Percentiles rank a stretch among this genome's conserved stretches.
phyloP scores from a whole-genome alignment of 1,140 invertebrate species.

The Tribolium castaneum region DNA sequence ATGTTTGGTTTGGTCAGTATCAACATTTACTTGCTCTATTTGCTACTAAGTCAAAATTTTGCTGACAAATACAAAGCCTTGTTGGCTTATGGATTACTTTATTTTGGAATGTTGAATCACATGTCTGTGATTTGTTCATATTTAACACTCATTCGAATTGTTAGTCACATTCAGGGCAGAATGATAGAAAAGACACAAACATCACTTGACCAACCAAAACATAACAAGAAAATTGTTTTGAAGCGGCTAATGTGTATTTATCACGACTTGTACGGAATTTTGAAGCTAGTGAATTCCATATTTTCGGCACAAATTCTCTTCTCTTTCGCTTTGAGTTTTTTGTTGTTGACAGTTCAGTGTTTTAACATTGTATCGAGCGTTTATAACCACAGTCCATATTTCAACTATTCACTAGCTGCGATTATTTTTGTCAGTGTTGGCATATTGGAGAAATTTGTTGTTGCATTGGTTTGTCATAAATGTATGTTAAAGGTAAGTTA shows the following conservation, averaged over 20 bases:
- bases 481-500: neutral
- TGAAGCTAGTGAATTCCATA: neutral
- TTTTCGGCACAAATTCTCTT: slow-evolving; percentile 10
- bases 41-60: neutral
- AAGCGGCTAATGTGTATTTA: neutral
- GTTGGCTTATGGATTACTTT: neutral
- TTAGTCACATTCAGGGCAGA: neutral
- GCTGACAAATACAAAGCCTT: neutral
- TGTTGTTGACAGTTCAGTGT: neutral
- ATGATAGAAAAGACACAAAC: neutral
- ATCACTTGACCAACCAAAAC: neutral
- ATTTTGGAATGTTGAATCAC: slow-evolving; percentile 1
- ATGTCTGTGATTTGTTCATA: neutral
- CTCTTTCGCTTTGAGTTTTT: neutral
- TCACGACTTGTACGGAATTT: neutral
- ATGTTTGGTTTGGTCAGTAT: neutral
- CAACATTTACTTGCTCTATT: neutral
- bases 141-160: neutral
- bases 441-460: neutral
- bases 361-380: neutral
- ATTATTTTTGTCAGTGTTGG: neutral
- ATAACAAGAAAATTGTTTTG: neutral
- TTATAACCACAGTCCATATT: neutral
- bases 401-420: neutral
- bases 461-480: neutral